Evolutionary conservation across 2,888 invertebrate genomes (phyloP), one percentile per base, ranked within the genome.

Genomic region (Philopedon plagiatum): DNA sequence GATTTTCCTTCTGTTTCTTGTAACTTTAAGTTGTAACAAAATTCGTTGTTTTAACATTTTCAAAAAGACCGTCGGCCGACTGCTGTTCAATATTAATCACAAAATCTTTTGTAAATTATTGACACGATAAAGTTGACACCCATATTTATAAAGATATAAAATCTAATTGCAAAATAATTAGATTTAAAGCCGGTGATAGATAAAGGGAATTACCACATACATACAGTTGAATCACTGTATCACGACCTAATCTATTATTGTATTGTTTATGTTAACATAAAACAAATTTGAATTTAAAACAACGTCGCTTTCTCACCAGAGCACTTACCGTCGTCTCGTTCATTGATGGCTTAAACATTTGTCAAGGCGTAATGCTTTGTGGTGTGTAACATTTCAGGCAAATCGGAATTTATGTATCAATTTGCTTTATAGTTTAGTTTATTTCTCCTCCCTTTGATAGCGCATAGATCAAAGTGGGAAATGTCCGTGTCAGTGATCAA

Each of bases 11-110:
- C 29, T 54, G 8, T 54, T 7, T 54, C 9, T 15, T 4, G 51
- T 54, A 9, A 54, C 51, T 54, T 18, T 54, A 29, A 54, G 32
- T 18, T 49, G 49, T 1, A 4, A 7, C 49, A 49, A 13, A 7
- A 49, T 23, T 7, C 7, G 23, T n/a, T 49, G 49, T 13, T 49
- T 49, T 54, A 54, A 29, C 51, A 54, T 15, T 29, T 29, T 49
- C 23, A 13, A 11, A 3, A 49, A 23, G n/a, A n/a, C n/a, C n/a
- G n/a, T n/a, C n/a, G 1, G n/a, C 15, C 2, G 15, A 29, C 29
- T 54, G 15, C 29, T 7, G 8, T 13, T 15, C n/a, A 9, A 11
- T n/a, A 46, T 9, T 21, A 5, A 23, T 23, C n/a, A 11, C 1
- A 19, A 11, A 11, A 46, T 46, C 8, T 46, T 39, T 39, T 39